These are phyloP conservation scores for Temnothorax rugatulus DNA, from an alignment of 2,888 invertebrate genomes.

Conservation along the genomic window DNA sequence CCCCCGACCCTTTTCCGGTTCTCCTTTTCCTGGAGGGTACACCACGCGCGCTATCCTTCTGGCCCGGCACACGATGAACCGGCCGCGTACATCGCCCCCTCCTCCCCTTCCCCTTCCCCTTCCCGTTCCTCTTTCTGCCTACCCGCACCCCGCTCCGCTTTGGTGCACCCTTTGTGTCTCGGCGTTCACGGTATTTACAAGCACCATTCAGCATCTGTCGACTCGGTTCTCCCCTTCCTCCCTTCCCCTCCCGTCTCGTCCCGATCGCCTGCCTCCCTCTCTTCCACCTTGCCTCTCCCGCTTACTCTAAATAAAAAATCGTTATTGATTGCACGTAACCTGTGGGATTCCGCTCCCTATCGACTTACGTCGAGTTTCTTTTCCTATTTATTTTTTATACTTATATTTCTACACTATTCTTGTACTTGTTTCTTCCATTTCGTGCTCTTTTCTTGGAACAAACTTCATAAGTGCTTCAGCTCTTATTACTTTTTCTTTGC, in stretches of 20 bases:
- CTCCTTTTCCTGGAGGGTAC: constrained; percentile 57
- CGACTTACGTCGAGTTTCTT: neutral
- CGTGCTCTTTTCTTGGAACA: neutral
- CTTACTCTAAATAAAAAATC: constrained; percentile 38
- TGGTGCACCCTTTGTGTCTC: constrained; percentile 71
- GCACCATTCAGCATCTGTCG: constrained; percentile 74
- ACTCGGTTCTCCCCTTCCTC: constrained; percentile 7
- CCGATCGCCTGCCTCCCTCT: constrained; percentile 20
- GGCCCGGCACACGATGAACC: constrained; percentile 57
- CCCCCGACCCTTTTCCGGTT: constrained; percentile 59
- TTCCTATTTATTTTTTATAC: neutral
- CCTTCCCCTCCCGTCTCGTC: neutral
- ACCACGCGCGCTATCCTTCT: constrained; percentile 56
- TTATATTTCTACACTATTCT: neutral
- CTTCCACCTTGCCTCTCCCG: neutral
- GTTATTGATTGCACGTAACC: constrained; percentile 44
- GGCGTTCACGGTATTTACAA: constrained; percentile 76
- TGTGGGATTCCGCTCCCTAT: constrained; percentile 11
- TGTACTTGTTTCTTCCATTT: neutral
- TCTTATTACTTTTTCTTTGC: neutral
- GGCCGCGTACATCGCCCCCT: constrained; percentile 48
- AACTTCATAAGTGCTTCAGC: neutral
- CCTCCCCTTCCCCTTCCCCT: constrained; percentile 48
- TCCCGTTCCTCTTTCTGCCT: constrained; percentile 1
- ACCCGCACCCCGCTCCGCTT: constrained; percentile 49